Evolutionary conservation across 2,797 vertebrate genomes (phyloP).

Genomic region (Echeneis naucrates): DNA sequence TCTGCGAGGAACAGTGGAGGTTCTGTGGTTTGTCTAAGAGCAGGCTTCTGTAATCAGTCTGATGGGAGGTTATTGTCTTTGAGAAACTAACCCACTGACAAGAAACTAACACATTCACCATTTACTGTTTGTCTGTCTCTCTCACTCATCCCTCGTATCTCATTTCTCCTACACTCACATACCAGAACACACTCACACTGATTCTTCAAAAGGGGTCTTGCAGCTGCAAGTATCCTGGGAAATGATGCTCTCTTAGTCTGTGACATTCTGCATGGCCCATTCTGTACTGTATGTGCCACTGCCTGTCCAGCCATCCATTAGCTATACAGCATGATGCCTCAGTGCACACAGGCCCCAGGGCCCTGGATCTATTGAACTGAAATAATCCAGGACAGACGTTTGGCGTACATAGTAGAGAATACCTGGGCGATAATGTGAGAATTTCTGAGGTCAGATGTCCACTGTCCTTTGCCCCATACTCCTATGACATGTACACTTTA

Average conservation of each 20-base stretch:
- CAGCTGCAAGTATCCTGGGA: slow-evolving; percentile 59
- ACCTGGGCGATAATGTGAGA: not conserved
- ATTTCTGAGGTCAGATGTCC: not conserved
- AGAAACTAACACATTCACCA: slow-evolving; percentile 39
- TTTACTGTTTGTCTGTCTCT: slow-evolving; percentile 19
- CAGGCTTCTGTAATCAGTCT: slow-evolving; percentile 25
- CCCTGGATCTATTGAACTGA: slow-evolving; percentile 7
- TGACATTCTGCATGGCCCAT: slow-evolving; percentile 61
- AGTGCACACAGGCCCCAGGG: slow-evolving; percentile 17
- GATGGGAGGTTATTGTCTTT: slow-evolving; percentile 45
- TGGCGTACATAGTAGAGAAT: not conserved
- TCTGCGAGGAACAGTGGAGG: slow-evolving; percentile 11
- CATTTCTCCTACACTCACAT: slow-evolving; percentile 41
- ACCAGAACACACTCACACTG: slow-evolving; percentile 19
- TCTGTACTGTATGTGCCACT: slow-evolving; percentile 35
- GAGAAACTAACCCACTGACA: slow-evolving; percentile 40
- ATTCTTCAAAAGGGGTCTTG: slow-evolving; percentile 22
- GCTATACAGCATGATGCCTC: slow-evolving; percentile 24
- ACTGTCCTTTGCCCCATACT: not conserved
- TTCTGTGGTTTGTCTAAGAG: slow-evolving; percentile 52
- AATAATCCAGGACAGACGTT: slow-evolving; percentile 2
- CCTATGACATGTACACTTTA: not conserved
- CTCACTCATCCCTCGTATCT: slow-evolving; percentile 40
- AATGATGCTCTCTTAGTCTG: slow-evolving; percentile 56
- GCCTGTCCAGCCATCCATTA: slow-evolving; percentile 35